phyloP scores from a whole-genome alignment of 1,140 invertebrate genomes.

The Bombus huntii region DNA sequence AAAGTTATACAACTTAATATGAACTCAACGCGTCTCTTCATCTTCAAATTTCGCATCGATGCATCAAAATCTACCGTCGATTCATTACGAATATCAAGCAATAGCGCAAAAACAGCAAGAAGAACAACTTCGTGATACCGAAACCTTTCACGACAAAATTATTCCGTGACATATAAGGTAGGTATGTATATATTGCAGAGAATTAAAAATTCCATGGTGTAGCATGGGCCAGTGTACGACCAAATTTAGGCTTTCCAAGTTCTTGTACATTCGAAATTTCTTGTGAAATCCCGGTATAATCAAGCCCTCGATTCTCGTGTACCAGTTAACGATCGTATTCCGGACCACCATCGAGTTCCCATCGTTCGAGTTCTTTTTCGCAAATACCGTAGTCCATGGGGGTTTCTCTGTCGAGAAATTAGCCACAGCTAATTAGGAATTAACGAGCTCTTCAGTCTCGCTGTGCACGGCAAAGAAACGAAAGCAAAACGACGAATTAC shows the following conservation, averaged over 20 bases:
- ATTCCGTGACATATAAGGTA: background rate
- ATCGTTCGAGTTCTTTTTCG: constrained; percentile 10
- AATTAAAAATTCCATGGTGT: background rate
- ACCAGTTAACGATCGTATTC: constrained; percentile 20
- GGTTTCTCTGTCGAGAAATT: constrained; percentile 13
- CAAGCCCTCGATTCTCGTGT: background rate
- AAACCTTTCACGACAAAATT: background rate
- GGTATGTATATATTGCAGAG: background rate
- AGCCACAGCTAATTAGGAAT: constrained; percentile 28
- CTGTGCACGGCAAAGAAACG: background rate
- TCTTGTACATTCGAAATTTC: constrained; percentile 34
- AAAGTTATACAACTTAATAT: no score
- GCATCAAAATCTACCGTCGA: background rate
- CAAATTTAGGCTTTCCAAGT: constrained; percentile 45
- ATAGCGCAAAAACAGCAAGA: no score
- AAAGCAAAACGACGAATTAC: background rate
- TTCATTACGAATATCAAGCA: background rate
- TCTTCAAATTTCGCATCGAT: background rate
- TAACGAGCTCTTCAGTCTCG: background rate
- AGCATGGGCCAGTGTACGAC: background rate
- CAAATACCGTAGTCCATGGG: background rate
- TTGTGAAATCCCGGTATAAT: constrained; percentile 9
- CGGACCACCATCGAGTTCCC: background rate
- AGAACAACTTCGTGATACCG: background rate
- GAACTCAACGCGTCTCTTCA: background rate